Evolutionary conservation across 1,140 invertebrate genomes (phyloP).

Genomic region (Marisa cornuarietis): DNA sequence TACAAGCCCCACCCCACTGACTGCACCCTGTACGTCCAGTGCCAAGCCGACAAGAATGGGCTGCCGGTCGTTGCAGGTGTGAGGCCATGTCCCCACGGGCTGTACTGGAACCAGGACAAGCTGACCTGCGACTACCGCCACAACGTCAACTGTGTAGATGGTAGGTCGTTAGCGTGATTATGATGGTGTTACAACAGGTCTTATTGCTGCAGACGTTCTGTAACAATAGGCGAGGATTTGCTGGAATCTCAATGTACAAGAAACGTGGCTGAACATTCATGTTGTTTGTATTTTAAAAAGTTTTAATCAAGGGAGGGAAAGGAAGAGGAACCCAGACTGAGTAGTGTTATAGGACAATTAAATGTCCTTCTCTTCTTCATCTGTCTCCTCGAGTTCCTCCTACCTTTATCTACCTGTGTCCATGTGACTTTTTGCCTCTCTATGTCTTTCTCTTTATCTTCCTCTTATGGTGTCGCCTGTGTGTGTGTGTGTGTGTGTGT

Average conservation of each 20-base stretch:
- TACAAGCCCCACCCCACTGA: slow-evolving; percentile 31
- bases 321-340: too few species aligned
- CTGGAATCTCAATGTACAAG: too few species aligned
- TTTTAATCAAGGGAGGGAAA: too few species aligned
- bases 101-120: slow-evolving; percentile 34
- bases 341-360: too few species aligned
- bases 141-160: slow-evolving; percentile 27
- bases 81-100: slow-evolving; percentile 26
- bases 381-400: too few species aligned
- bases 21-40: slow-evolving; percentile 36
- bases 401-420: too few species aligned
- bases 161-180: slow-evolving; percentile 6
- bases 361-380: too few species aligned
- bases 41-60: slow-evolving; percentile 10
- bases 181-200: too few species aligned
- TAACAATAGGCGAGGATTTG: too few species aligned
- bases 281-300: too few species aligned
- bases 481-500: slow-evolving; percentile 1
- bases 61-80: slow-evolving; percentile 3
- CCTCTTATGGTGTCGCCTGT: not conserved
- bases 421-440: not conserved
- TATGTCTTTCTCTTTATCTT: not conserved
- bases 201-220: too few species aligned
- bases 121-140: slow-evolving; percentile 28
- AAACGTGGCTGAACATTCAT: too few species aligned